phyloP scores from a whole-genome alignment of 2,888 invertebrate species.

The Trilocha varians region DNA sequence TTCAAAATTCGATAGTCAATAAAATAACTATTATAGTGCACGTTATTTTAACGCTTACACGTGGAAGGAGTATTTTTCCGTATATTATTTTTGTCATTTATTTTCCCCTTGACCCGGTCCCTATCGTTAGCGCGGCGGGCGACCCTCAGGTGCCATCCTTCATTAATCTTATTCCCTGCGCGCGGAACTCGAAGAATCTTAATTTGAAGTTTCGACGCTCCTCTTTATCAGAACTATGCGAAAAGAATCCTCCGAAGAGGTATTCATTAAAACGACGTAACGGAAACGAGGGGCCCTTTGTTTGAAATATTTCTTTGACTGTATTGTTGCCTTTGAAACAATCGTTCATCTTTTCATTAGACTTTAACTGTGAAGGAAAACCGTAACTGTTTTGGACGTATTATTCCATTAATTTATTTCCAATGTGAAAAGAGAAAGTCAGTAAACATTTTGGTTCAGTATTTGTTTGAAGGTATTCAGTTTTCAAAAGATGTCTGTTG shows the following conservation, averaged over 20 bases:
- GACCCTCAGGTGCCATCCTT: conserved; percentile 63
- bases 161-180: conserved; percentile 67
- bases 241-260: conserved; percentile 59
- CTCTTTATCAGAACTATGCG: conserved; percentile 69
- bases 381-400: not conserved
- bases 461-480: too few relatives aligned
- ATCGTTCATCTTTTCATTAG: conserved; percentile 1
- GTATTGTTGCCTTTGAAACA: conserved; percentile 6
- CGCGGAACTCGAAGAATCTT: conserved; percentile 69
- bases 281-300: conserved; percentile 5
- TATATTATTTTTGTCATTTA: conserved; percentile 54
- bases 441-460: not conserved
- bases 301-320: conserved; percentile 18
- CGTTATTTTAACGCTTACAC: conserved; percentile 1
- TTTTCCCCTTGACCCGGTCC: conserved; percentile 38
- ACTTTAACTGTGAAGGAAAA: not conserved
- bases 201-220: conserved; percentile 70
- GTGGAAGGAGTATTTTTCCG: conserved; percentile 25
- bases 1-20: too few relatives aligned
- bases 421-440: not conserved
- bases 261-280: conserved; percentile 55
- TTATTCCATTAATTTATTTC: not conserved
- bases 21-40: too few relatives aligned
- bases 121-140: conserved; percentile 44
- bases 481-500: too few relatives aligned